Evolutionary conservation across 2,113 vertebrate genomes (phyloP), one percentile per base, ranked within the genome.

Genomic region (Periophthalmus modestus): DNA sequence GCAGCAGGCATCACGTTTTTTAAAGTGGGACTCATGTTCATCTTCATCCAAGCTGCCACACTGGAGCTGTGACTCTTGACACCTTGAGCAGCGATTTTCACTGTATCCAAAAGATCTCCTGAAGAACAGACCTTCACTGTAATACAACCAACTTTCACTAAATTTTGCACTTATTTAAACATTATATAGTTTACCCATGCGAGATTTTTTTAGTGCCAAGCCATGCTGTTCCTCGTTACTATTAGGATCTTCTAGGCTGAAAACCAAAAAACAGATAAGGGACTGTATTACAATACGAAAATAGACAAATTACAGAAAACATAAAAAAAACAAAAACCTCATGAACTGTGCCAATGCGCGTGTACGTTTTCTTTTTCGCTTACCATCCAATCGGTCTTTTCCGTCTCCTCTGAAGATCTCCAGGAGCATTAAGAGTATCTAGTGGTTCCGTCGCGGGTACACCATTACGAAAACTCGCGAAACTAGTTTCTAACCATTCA

Each of bases 321-420:
- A 0, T 24, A 9, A 58, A 5, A 3, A 48, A 68, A 36, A 65
- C 3, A 48, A 54, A 48, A 24, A 2, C 55, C 0, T 57, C 55
- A 5, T n/a, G 21, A 13, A 57, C 19, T 23, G 55, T 57, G 55
- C 16, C n/a, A 57, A 57, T 12, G 55, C 10, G 21, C 21, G 55
- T 19, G 21, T 43, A 24, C 6, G 2, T 11, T 4, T 24, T 62
- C 24, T 16, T 24, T 18, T 65, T 65, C 18, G 3, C 62, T 65
- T 85, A 94, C 93, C 93, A 90, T 83, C 90, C 84, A 52, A 88
- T 50, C 0, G 87, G 69, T 92, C 93, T 90, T 86, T 94, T 95
- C 76, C 91, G 92, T 66, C 66, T 82, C 28, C 33, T 21, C 43
- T 54, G 82, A 52, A 75, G 84, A 28, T 88, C 88, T 55, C 71